Base-by-base conservation (phyloP, 2,888 invertebrate genomes). In the Polymixis lichenea region DNA sequence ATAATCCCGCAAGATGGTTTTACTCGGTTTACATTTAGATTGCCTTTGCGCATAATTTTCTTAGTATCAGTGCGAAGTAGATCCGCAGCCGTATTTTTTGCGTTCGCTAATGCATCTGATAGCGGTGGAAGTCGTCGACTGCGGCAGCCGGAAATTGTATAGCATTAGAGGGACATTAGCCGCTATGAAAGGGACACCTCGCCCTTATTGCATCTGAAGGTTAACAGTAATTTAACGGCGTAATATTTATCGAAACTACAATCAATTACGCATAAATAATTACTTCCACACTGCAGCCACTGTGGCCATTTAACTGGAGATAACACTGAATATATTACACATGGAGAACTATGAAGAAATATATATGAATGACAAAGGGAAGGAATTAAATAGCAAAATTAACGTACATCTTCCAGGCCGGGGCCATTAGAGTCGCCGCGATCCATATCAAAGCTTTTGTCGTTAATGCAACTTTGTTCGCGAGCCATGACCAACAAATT, bases 141-240 rank as follows among this genome's bases (percentile, higher is more conserved):
- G 89, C 83, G 86, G 87, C 87, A 86, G 83, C 81, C 92, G 94
- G 95, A 95, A 95, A 95, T 95, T 94, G 94, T 93, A 89, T 89
- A 90, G 91, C 94, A 93, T 94, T 95, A 94, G 91, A 91, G 90
- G 88, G 90, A 91, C 93, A 95, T 94, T 94, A 93, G 91, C 93
- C 88, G 92, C 91, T 92, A 92, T 92, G 91, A 90, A 90, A 93
- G 91, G 92, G 93, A 92, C 90, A 92, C 91, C 89, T 86, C 82
- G 83, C 89, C 89, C 88, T 82, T 87, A 85, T 86, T 84, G 70
- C 82, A 71, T 53, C 77, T 80, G 83, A 82, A 79, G 81, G 85
- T 80, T 86, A 77, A 60, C 72, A 85, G 76, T 82, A 70, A 82
- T 86, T 83, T 80, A 83, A 86, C 78, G 82, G 74, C 72, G 67